phyloP scores from a whole-genome alignment of 2,888 invertebrate species.

The Muschampia plurimacula region DNA sequence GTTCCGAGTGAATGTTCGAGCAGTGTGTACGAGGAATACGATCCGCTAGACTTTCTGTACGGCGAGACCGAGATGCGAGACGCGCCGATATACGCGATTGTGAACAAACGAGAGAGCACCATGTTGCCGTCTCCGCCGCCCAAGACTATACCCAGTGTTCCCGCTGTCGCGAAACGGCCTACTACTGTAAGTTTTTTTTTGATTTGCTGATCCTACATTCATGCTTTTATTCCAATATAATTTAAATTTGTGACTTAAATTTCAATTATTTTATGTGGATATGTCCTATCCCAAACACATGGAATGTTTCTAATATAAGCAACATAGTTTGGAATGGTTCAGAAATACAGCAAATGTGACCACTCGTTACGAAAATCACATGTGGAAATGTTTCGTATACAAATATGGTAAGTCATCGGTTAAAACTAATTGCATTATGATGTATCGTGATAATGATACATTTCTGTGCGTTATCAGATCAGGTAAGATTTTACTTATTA shows the following conservation, averaged over 20 bases:
- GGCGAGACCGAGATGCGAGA: conserved; percentile 82
- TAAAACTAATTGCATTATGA: neutral
- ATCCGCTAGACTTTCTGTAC: conserved; percentile 79
- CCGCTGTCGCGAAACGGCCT: conserved; percentile 67
- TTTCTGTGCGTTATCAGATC: neutral
- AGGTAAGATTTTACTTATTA: neutral
- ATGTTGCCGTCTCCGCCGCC: conserved; percentile 79
- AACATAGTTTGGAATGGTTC: too few relatives aligned
- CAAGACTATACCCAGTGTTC: conserved; percentile 71
- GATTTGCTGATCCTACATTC: too few relatives aligned
- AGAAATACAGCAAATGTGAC: too few relatives aligned
- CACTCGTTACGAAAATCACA: too few relatives aligned
- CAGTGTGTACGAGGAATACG: conserved; percentile 82
- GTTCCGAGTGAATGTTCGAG: conserved; percentile 74
- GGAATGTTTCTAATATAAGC: too few relatives aligned
- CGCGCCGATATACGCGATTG: conserved; percentile 73
- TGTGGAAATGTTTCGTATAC: too few relatives aligned
- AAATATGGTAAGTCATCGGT: too few relatives aligned
- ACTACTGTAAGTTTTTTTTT: conserved; percentile 67
- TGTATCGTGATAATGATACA: neutral
- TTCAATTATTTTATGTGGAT: too few relatives aligned
- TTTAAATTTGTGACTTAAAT: too few relatives aligned
- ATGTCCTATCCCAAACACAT: too few relatives aligned
- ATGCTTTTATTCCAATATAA: too few relatives aligned
- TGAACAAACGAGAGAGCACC: conserved; percentile 68